Evolutionary conservation across 2,113 vertebrate genomes (phyloP).

Genomic region (Telmatochromis sp.): DNA sequence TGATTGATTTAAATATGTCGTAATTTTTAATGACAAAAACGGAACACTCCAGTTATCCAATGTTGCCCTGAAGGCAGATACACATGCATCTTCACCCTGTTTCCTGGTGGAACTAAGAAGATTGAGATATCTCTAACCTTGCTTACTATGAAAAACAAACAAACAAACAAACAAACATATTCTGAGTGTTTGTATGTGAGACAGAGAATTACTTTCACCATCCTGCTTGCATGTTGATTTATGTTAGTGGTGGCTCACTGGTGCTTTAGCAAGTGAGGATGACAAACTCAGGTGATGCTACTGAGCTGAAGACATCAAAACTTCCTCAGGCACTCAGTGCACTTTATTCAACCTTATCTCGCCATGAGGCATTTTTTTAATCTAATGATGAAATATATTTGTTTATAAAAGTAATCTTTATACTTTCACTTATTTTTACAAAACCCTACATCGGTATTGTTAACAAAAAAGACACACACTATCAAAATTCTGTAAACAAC

Average conservation of each 20-base stretch:
- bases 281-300: background rate
- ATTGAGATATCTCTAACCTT: background rate
- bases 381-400: background rate
- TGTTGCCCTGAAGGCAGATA: background rate
- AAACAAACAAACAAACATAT: background rate
- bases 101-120: background rate
- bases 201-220: background rate
- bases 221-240: background rate
- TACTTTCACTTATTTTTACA: background rate
- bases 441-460: background rate
- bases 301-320: background rate
- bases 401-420: background rate
- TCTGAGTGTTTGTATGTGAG: background rate
- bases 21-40: background rate
- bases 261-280: background rate
- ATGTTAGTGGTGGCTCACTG: background rate
- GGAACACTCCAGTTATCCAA: background rate
- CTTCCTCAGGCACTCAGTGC: background rate
- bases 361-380: background rate
- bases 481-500: background rate
- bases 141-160: slow-evolving; percentile 4
- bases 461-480: background rate
- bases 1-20: slow-evolving; percentile 3
- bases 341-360: background rate
- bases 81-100: background rate